Conservation (phyloP, 2,888 invertebrate genomes). For the Hemaris fuciformis region DNA sequence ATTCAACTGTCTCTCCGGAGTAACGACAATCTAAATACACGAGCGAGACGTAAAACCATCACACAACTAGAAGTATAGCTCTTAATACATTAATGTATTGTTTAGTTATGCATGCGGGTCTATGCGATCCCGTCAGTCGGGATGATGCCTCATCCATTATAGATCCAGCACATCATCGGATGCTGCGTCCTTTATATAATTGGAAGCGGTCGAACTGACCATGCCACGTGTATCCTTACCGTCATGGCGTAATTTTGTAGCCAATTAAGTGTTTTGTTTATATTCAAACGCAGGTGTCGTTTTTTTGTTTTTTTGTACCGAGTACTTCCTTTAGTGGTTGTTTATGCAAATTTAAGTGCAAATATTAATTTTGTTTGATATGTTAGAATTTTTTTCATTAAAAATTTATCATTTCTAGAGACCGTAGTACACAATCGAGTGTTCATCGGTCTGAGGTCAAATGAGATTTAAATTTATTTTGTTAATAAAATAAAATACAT, state of each 20-base stretch:
- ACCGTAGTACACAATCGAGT: not conserved
- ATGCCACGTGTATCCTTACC: constrained; percentile 23
- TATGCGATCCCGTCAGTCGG: constrained; percentile 75
- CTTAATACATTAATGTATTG: constrained; percentile 10
- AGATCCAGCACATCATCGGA: constrained; percentile 69
- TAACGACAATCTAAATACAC: constrained; percentile 1
- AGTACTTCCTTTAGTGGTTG: not conserved
- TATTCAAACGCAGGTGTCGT: not conserved
- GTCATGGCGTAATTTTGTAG: constrained; percentile 56
- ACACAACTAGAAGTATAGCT: not conserved
- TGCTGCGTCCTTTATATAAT: constrained; percentile 78
- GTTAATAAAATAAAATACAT: not conserved
- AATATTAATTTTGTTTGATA: not conserved
- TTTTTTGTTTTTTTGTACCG: not conserved
- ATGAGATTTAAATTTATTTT: not conserved
- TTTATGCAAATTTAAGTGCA: not conserved
- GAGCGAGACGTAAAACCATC: not conserved
- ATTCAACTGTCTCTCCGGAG: not conserved
- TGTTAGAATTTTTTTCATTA: not conserved
- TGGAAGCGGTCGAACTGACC: constrained; percentile 43
- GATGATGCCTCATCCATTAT: constrained; percentile 79
- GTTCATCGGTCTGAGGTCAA: not conserved
- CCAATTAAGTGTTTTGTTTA: constrained; percentile 50
- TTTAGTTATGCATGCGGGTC: constrained; percentile 61
- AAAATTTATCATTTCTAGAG: too few species aligned